Percentiles rank a stretch among this genome's conserved stretches.
These are phyloP conservation scores for Gouania willdenowi DNA, from an alignment of 2,797 vertebrate species.

Conservation along the genomic window DNA sequence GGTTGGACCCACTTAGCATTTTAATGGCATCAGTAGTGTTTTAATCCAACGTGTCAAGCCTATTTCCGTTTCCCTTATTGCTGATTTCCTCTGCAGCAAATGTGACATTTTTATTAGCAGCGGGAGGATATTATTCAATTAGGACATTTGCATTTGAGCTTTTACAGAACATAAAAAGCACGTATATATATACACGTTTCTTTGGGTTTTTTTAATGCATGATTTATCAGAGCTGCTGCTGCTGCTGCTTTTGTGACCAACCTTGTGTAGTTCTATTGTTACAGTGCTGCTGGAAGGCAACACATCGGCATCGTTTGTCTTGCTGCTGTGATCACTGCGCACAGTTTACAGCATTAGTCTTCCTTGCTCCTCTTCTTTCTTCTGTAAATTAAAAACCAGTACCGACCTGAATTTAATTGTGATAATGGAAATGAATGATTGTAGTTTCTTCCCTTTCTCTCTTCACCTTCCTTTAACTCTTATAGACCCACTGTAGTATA, in stretches of 20 bases:
- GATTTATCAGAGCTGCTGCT: conserved; percentile 54
- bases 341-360: conserved; percentile 60
- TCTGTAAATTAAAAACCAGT: conserved; percentile 68
- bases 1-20: conserved; percentile 73
- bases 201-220: conserved; percentile 69
- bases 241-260: conserved; percentile 44
- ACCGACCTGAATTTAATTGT: conserved; percentile 62
- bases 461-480: conserved; percentile 15
- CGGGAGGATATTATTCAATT: conserved; percentile 65
- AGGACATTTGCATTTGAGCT: conserved; percentile 59
- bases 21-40: conserved; percentile 74
- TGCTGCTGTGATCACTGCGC: conserved; percentile 46
- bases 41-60: conserved; percentile 71
- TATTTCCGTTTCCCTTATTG: conserved; percentile 60
- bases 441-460: conserved; percentile 21
- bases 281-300: conserved; percentile 29
- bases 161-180: conserved; percentile 50
- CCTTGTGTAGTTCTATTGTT: conserved; percentile 35
- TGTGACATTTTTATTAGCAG: conserved; percentile 71
- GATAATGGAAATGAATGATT: conserved; percentile 74
- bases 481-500: conserved; percentile 65
- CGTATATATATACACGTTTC: conserved; percentile 42
- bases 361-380: conserved; percentile 53
- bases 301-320: conserved; percentile 47
- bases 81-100: conserved; percentile 50